Base-by-base conservation (phyloP, 2,113 vertebrate genomes). In the Perca fluviatilis region DNA sequence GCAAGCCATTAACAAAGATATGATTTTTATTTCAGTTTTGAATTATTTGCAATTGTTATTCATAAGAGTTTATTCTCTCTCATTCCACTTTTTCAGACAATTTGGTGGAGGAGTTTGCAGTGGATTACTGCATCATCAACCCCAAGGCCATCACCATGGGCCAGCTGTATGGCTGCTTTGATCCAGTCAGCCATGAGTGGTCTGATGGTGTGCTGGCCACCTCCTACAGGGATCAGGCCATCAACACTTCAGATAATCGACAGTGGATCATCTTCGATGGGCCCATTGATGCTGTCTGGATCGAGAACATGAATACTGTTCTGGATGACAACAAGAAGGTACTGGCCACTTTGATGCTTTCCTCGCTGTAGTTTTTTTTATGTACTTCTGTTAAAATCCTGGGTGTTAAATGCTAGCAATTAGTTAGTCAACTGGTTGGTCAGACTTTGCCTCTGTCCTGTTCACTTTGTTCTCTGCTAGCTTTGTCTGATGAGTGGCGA, bases 281-380 rank as follows among this genome's bases (percentile, higher is more conserved):
- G 2, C 98, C 97, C 0, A 96, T 99, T n/a, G 98, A 99, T 90
- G 97, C 98, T 30, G 96, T 99, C 79, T 99, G 98, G 98, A 98
- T 99, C 82, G 98, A 99, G 83, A 99, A 99, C 89, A 98, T 99
- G 97, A 99, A 99, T 86, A 99, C 97, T 15, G 97, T 97, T 40
- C 91, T 99, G 77, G 97, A 99, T 89, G 98, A 99, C 90, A 99
- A 99, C 83, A 99, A 98, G 90, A 99, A 99, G 96, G 98, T 97
- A 46, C 6, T 5, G 18, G 1, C 0, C 23, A 49, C 73, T 54
- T 53, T 65, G 1, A 62, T 36, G 5, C 18, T 15, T 51, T 6
- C 5, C 3, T 21, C 2, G 3, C 14, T 58, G 6, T 68, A 8
- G 2, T 58, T 30, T 36, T 62, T 56, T 27, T 68, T 51, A 43